Evolutionary conservation across 1,140 invertebrate species (phyloP), one percentile per base, ranked within the genome.

Genomic region (Eubasilissa regina): DNA sequence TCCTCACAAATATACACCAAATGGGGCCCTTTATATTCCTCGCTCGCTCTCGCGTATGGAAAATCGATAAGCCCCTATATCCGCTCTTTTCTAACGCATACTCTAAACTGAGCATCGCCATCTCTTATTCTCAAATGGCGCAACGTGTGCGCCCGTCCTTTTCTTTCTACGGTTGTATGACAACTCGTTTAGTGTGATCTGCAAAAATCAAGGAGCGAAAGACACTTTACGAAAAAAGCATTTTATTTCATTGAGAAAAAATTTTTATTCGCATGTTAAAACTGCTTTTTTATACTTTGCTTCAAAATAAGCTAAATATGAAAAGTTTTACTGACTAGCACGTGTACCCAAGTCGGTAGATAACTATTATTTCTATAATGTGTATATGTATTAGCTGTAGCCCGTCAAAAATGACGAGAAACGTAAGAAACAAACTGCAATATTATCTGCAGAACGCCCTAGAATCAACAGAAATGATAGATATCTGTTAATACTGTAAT

Each of bases 11-110:
- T 51, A 19, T 60, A 56, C 25, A 17, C 70, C 70, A 74, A 74
- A 74, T 74, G 53, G 70, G 70, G 44, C 43, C 53, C 70, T 74
- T 74, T 55, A 35, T 74, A 44, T 74, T 74, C 70, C 53, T 56
- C 4, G 53, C 70, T 74, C 70, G 51, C 70, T 74, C 70, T 58
- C 7, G 17, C 70, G 11, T 44, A 74, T 56, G 70, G 70, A 74
- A 74, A 74, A 74, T 74, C 70, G 70, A 74, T 74, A 74, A 74
- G 70, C 70, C 70, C 13, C 53, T 55, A 56, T 74, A 74, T 74
- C 25, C 70, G 70, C 70, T 44, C 70, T 56, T 74, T 74, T 74
- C 70, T 19, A 53, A 55, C 48, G 25, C 70, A 43, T 51, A 72
- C 68, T 25, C 62, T 13, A 44, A 44, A 43, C 35, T 45, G 17